Base-by-base conservation (phyloP, 2,113 vertebrate genomes). In the Brachypteracias leptosomus region DNA sequence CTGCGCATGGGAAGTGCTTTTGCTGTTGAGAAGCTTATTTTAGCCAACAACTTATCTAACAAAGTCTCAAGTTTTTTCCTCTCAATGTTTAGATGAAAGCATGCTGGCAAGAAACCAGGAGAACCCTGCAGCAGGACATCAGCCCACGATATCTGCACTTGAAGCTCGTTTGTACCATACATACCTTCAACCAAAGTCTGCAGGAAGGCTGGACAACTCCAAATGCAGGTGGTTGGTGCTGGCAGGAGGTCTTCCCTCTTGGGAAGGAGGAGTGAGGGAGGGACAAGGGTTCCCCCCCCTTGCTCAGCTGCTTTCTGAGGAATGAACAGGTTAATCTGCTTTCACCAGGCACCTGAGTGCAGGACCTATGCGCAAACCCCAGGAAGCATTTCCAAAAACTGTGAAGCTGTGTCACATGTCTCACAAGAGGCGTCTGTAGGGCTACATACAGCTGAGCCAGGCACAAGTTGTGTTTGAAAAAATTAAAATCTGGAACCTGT, bases 381-480 rank as follows among this genome's bases (percentile, higher is more conserved):
- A 66, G 54, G 36, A 38, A 80, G 38, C 65, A 16, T 29, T 89
- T 74, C 76, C n/a, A 19, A 70, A 61, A 51, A 35, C 46, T 52
- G 31, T 11, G 35, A 28, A 40, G 21, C 21, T 46, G 52, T 31
- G 36, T 24, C 0, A 0, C 13, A 0, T 5, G 3, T 52, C 73
- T 89, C 55, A 28, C n/a, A 31, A 81, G 59, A 46, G 17, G 9
- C 18, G 18, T 25, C 82, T 46, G 40, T 15, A 35, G 33, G 67
- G 71, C 44, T 47, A 42, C 33, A 22, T 22, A 22, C 7, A 42
- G 16, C 14, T 26, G 44, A 83, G 21, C 29, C 68, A 88, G 51
- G 21, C 0, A 3, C 2, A 44, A 73, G 24, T 28, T 33, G 4
- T 54, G 46, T 25, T 87, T 36, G 15, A 52, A 42, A 85, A 58